Percentiles rank a stretch among this genome's conserved stretches.
These are phyloP conservation scores for Zele albiditarsus DNA, from an alignment of 2,888 invertebrate species.

Conservation along the genomic window DNA sequence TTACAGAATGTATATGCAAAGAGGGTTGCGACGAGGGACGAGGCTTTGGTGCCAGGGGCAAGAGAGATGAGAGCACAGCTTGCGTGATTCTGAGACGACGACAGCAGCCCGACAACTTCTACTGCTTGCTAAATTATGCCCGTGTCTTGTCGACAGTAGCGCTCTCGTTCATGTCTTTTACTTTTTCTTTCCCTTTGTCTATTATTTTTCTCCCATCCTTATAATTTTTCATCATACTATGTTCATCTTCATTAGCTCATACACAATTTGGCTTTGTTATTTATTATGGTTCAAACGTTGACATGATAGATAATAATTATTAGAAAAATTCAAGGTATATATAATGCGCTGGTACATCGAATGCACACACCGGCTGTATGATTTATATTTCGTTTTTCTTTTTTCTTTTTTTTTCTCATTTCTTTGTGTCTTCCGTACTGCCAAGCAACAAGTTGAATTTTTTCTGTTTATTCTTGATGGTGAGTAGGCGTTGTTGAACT, in stretches of 20 bases:
- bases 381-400: slow-evolving; percentile 30
- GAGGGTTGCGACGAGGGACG: slow-evolving; percentile 60
- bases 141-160: slow-evolving; percentile 44
- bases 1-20: slow-evolving; percentile 74
- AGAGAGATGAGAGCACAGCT: slow-evolving; percentile 62
- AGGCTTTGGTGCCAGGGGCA: slow-evolving; percentile 39
- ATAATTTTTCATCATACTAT: background rate
- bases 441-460: slow-evolving; percentile 8
- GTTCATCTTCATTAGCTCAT: background rate
- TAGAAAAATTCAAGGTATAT: background rate
- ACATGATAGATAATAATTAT: background rate
- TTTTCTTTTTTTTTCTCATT: slow-evolving; percentile 25
- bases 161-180: slow-evolving; percentile 8
- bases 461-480: slow-evolving; percentile 15
- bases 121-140: slow-evolving; percentile 63
- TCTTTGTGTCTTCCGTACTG: background rate
- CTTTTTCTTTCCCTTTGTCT: slow-evolving; percentile 7
- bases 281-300: background rate
- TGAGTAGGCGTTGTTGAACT: slow-evolving; percentile 38
- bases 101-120: slow-evolving; percentile 68
- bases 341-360: background rate
- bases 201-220: slow-evolving; percentile 9
- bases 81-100: slow-evolving; percentile 65
- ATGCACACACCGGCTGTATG: background rate
- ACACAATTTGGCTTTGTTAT: background rate